These are phyloP conservation scores for Donacobius atricapilla DNA, from an alignment of 2,113 vertebrate genomes.

Conservation along the genomic window DNA sequence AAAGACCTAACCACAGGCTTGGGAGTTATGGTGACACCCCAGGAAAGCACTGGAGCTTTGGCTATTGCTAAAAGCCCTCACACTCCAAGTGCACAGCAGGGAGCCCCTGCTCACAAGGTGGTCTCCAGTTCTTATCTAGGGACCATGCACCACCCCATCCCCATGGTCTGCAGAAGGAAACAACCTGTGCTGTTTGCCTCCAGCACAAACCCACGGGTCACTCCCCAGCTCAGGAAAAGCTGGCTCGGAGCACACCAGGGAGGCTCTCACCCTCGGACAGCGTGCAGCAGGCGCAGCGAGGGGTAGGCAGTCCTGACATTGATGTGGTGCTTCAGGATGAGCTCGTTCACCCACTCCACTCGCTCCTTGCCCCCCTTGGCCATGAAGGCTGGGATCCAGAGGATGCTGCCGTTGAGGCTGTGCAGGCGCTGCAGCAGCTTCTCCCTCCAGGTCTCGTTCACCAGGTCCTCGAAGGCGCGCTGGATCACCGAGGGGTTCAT, in stretches of 20 bases:
- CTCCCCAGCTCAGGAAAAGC: background rate
- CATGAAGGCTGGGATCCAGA: conserved; percentile 98
- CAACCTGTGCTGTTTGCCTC: rapidly evolving
- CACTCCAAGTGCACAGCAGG: background rate
- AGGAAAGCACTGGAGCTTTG: background rate
- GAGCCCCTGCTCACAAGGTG: background rate
- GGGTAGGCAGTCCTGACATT: conserved; percentile 92
- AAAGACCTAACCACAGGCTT: background rate
- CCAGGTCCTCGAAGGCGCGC: conserved; percentile 91
- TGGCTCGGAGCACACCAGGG: background rate
- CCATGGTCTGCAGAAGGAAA: background rate
- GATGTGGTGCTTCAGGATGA: conserved; percentile 87
- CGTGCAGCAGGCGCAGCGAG: conserved; percentile 91
- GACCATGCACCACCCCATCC: background rate
- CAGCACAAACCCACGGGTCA: rapidly evolving
- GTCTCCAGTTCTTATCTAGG: background rate
- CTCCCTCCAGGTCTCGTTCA: conserved; percentile 84
- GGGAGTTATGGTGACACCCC: background rate
- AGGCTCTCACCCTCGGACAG: conserved; percentile 88
- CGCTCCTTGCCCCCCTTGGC: conserved; percentile 92
- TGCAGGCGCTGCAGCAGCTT: conserved; percentile 86
- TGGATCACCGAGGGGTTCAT: conserved; percentile 98
- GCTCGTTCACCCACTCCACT: conserved; percentile 89
- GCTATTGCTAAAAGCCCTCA: background rate
- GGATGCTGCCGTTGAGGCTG: conserved; percentile 86